Evolutionary conservation across 2,888 invertebrate genomes (phyloP), one percentile per base, ranked within the genome.

Genomic region (Torymus tubicola): DNA sequence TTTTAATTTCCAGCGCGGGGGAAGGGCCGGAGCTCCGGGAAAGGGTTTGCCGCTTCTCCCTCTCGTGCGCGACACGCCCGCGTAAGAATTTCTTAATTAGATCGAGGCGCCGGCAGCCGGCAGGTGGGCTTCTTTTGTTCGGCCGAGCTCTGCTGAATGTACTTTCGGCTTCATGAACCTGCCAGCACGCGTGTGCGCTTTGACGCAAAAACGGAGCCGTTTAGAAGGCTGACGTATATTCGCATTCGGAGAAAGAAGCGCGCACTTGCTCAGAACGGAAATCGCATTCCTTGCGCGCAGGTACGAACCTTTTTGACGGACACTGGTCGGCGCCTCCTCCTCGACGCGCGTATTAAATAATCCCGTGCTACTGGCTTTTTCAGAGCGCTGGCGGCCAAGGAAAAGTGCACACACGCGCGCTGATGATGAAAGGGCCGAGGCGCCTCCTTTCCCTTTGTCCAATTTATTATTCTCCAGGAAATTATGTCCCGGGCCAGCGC

Each of bases 21-120:
- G 11, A 21, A 42, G 55, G 52, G 60, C 50, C n/a, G 16, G 5
- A 31, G 58, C 31, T 8, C 42, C 42, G 2, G 21, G 16, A n/a
- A 16, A 12, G 21, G 13, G 53, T 70, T 58, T 69, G 13, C 8
- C 18, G 8, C 10, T n/a, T 14, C 69, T 53, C 55, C 0, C 58
- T 60, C n/a, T 60, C 60, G n/a, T n/a, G n/a, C 50, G 53, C 70
- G 78, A 79, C 74, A 85, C 85, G 83, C 85, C 86, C 87, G 86
- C 87, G 87, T 88, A 88, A 88, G 87, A 89, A 88, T 88, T 89
- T 87, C 87, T 88, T 89, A 89, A 89, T 89, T 89, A 88, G 87
- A 89, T 88, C 85, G 85, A 85, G 85, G 85, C 85, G 80, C 85
- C 85, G 31, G 68, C 31, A 11, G 12, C n/a, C 84, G 85, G 50